Evolutionary conservation across 2,113 vertebrate genomes (phyloP).

Genomic region (Microtus pennsylvanicus): DNA sequence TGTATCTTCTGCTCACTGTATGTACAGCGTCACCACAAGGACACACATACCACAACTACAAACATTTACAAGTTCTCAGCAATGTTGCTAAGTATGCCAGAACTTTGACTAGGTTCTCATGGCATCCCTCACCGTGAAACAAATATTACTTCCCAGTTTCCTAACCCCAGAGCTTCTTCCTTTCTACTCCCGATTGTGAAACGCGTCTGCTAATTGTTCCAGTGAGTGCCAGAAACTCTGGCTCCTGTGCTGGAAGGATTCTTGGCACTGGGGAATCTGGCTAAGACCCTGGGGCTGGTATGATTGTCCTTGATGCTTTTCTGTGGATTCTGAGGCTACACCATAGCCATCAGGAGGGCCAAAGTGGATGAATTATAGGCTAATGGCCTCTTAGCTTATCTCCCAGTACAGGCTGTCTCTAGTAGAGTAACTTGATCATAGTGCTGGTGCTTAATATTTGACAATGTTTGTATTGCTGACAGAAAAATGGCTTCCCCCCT

Average conservation of each 20-base stretch:
- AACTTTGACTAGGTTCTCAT: not conserved
- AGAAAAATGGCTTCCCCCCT: not conserved
- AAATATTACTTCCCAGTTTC: not conserved
- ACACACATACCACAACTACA: not conserved
- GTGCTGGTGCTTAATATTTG: not conserved
- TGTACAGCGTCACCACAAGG: not conserved
- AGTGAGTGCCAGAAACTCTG: not conserved
- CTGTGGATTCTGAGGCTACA: not conserved
- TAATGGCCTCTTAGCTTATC: not conserved
- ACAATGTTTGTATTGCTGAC: not conserved
- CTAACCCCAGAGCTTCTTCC: not conserved
- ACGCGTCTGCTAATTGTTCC: rapidly evolving
- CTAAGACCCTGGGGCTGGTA: too few relatives aligned
- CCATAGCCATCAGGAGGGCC: too few relatives aligned
- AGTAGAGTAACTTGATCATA: not conserved
- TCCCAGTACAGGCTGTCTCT: not conserved
- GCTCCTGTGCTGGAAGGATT: not conserved
- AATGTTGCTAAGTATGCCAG: not conserved
- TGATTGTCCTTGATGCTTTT: not conserved
- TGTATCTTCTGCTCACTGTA: not conserved
- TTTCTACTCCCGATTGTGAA: not conserved
- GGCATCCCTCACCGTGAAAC: not conserved
- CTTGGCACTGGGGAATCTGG: too few relatives aligned
- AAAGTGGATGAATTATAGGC: rapidly evolving
- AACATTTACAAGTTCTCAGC: not conserved